Evolutionary conservation across 2,888 invertebrate genomes (phyloP).

Genomic region (Trachelus iudaicus): DNA sequence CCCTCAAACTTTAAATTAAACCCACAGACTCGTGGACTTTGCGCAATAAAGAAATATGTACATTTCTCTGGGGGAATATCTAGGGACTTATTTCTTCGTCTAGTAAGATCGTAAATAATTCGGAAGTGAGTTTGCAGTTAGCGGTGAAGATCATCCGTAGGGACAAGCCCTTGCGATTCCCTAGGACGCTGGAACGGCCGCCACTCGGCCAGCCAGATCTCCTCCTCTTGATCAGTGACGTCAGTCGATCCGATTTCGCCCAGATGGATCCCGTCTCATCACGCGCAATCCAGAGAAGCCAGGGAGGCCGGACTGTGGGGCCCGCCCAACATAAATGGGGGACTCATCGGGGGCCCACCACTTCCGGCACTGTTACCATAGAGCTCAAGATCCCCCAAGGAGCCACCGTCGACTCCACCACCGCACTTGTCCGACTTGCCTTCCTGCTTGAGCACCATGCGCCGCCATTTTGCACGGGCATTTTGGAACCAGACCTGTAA

Average conservation of each 20-base stretch:
- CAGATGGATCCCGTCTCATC: slow-evolving; percentile 56
- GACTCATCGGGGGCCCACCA: slow-evolving; percentile 77
- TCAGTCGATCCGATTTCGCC: neutral
- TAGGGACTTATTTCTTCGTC: neutral
- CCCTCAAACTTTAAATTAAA: neutral
- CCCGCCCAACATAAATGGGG: slow-evolving; percentile 76
- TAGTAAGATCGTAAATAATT: neutral
- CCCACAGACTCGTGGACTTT: neutral
- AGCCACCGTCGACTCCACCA: slow-evolving; percentile 71
- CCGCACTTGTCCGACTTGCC: slow-evolving; percentile 80
- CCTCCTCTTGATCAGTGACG: neutral
- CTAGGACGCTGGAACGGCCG: neutral
- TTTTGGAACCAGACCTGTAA: slow-evolving; percentile 96
- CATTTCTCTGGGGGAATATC: neutral
- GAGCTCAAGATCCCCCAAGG: slow-evolving; percentile 65
- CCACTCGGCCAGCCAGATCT: neutral
- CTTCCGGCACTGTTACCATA: slow-evolving; percentile 73
- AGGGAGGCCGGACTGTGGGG: slow-evolving; percentile 79
- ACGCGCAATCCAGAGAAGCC: slow-evolving; percentile 80
- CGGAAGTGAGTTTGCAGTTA: neutral
- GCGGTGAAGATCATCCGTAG: neutral
- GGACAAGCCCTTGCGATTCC: neutral
- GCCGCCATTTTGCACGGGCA: slow-evolving; percentile 92
- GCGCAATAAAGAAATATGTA: neutral
- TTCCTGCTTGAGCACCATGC: slow-evolving; percentile 86